A percentile compares a stretch with the other conserved stretches of the same genome.
Conservation (phyloP, 2,888 invertebrate species). For the Conchocele bisecta region DNA sequence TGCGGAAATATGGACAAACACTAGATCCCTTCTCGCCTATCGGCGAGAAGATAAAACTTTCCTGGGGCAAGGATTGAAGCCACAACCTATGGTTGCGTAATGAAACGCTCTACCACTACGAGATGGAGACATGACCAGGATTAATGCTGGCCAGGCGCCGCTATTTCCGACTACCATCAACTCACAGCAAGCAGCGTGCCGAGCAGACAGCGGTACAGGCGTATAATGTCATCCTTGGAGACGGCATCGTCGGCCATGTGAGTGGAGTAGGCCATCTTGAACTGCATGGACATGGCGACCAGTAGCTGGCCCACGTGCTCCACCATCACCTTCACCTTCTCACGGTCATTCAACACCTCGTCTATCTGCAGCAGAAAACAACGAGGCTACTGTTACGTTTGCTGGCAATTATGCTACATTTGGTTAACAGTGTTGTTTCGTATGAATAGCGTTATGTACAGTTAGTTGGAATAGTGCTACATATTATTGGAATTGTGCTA, state of each 20-base stretch:
- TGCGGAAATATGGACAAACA: no score
- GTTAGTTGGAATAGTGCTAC: no score
- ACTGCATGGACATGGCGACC: conserved; percentile 86
- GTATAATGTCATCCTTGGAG: conserved; percentile 83
- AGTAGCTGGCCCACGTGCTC: conserved; percentile 88
- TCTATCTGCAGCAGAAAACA: conserved; percentile 85
- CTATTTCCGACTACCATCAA: conserved; percentile 9
- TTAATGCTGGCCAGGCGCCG: no score
- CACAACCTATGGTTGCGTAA: no score
- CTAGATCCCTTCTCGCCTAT: no score
- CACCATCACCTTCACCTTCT: conserved; percentile 80
- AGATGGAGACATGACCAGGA: no score
- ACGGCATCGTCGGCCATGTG: conserved; percentile 83
- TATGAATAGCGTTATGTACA: no score
- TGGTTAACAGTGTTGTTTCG: background rate
- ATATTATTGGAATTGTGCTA: no score
- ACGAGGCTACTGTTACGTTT: background rate
- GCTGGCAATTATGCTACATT: background rate
- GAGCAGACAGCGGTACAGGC: conserved; percentile 81
- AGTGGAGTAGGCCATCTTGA: conserved; percentile 85
- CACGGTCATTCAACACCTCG: conserved; percentile 85
- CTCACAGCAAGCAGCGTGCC: conserved; percentile 81
- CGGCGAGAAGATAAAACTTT: no score
- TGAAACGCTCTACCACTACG: no score
- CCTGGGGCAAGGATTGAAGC: no score